Evolutionary conservation across 2,113 vertebrate species (phyloP), one percentile per base, ranked within the genome.

Genomic region (Rafetus swinhoei): DNA sequence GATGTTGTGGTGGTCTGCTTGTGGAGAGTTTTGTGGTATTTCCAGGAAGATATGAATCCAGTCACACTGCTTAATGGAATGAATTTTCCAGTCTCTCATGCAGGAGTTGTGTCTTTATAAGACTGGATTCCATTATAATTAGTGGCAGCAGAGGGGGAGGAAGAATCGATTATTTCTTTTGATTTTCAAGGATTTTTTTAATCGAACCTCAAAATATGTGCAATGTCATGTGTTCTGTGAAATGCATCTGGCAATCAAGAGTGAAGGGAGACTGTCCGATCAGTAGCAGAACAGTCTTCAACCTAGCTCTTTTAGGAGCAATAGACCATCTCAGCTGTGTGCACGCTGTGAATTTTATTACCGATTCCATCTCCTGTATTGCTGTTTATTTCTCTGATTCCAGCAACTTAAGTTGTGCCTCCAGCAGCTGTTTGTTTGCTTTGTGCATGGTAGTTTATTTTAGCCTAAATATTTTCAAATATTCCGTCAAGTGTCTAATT

Each of bases 391-490:
- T 96, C 95, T 55, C 84, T 90, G 1, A 39, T 97, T 93, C 94
- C 80, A 92, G 93, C 95, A 95, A 79, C 72, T 93, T 81, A 88
- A 95, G 88, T 93, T 97, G 92, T 86, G 81, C 85, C 92, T 95
- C 94, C 95, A 92, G 95, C 96, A 93, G 96, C 62, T 97, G 85
- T 92, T 97, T 97, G 89, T 96, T 97, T 97, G 82, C 95, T 97
- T 97, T 96, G 95, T 90, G 95, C 83, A 93, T 90, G 93, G 69
- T 79, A 88, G 59, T 91, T 91, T 91, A 84, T 54, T 88, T 86
- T 88, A 94, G 76, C 89, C 88, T 97, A 97, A 97, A 97, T 97
- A 92, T 95, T 97, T 95, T 96, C 79, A 95, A 94, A 89, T 81
- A 94, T 95, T 69, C 87, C 94, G 93, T 97, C 52, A 90, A 97